Evolutionary conservation across 2,113 vertebrate genomes (phyloP), one percentile per base, ranked within the genome.

Genomic region (Neomonachus schauinslandi): DNA sequence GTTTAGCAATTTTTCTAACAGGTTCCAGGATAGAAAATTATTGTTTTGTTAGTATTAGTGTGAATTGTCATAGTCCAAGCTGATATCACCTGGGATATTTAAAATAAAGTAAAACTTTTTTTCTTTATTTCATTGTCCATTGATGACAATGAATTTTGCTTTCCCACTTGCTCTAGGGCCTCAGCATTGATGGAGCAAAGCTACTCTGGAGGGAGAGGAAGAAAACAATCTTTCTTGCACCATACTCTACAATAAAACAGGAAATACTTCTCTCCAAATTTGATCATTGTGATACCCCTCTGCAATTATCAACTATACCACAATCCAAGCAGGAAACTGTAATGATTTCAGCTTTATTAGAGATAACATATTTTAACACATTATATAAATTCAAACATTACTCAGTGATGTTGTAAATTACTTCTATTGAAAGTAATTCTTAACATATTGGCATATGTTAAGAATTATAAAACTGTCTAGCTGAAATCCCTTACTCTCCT

Each of bases 301-400:
- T 77, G 14, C 57, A 63, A 24, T 61, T 55, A 92, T 76, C 42
- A n/a, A 63, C 61, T 39, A 22, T 28, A 42, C 12, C 67, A 82
- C 63, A 85, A 80, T 65, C 63, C 21, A 92, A 92, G 53, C 6
- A 72, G 31, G 51, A 82, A 86, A 77, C 5, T 74, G 28, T 4
- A 90, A 86, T 79, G 69, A 82, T 65, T 93, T 85, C 49, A 76
- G 28, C 95, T 71, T 93, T 95, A 87, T 61, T 79, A 91, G 36
- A n/a, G n/a, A 84, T 53, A 89, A 69, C 28, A 26, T 12, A 19
- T 84, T 72, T 81, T 86, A 72, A 79, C 22, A 42, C 31, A 36
- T 8, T 95, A 42, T 49, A 61, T 46, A 72, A 86, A 51, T 84
- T 79, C 7, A 74, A 36, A 59, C 22, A 77, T 79, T 86, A 90